Conservation (phyloP, 2,888 invertebrate species). For the Bedellia somnulentella region DNA sequence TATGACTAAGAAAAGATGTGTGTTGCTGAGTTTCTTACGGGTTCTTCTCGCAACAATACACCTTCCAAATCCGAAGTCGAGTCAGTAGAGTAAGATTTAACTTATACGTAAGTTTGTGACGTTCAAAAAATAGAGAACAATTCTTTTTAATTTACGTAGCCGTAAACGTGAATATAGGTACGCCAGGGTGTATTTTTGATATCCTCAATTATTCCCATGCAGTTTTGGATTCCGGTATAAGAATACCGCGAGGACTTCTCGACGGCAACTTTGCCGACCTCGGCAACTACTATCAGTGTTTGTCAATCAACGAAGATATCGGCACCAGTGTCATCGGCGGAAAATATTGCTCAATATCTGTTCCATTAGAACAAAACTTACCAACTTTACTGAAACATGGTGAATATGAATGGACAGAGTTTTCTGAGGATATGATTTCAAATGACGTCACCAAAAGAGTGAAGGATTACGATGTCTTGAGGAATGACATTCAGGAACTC, state of each 20-base stretch:
- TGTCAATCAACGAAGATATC: conserved; percentile 2
- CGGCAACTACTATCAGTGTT: conserved; percentile 7
- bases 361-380: not conserved
- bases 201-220: too few relatives aligned
- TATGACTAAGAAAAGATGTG: too few relatives aligned
- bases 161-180: too few relatives aligned
- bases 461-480: not conserved
- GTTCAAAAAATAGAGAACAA: too few relatives aligned
- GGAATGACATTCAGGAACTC: not conserved
- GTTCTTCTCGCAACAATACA: too few relatives aligned
- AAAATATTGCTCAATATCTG: conserved; percentile 10
- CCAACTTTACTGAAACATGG: too few relatives aligned
- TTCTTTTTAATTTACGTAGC: too few relatives aligned
- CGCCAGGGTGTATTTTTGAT: too few relatives aligned
- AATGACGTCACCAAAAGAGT: not conserved
- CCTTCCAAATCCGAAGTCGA: too few relatives aligned
- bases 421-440: not conserved
- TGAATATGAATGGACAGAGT: not conserved
- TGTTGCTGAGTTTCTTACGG: too few relatives aligned
- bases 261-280: conserved; percentile 4
- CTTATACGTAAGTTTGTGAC: too few relatives aligned
- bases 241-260: conserved; percentile 5
- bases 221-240: conserved; percentile 6
- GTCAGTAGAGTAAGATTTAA: too few relatives aligned
- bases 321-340: conserved; percentile 1